Conservation (phyloP, 2,113 vertebrate genomes). For the Montifringilla adamsi region DNA sequence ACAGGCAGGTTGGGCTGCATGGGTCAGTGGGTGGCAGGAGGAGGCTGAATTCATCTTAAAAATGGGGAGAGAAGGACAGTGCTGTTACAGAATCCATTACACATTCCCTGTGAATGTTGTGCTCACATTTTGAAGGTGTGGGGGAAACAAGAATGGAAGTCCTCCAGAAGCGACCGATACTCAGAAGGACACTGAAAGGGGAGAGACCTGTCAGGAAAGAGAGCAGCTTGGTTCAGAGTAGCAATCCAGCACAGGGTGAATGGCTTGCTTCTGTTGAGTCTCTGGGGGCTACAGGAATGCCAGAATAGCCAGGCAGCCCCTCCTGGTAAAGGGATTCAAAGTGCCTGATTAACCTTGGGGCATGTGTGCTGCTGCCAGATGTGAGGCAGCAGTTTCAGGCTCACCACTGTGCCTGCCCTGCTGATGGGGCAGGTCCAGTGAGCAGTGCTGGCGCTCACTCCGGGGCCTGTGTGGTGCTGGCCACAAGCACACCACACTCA, state of each 20-base stretch:
- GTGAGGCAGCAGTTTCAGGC: background rate
- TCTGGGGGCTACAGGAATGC: background rate
- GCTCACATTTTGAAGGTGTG: background rate
- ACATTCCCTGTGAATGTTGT: accelerated
- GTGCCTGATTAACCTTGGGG: background rate
- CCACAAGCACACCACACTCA: accelerated
- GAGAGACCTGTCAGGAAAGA: background rate
- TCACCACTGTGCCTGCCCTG: background rate
- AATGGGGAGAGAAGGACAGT: background rate
- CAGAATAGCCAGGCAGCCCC: background rate
- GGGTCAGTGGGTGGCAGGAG: background rate
- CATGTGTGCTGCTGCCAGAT: background rate
- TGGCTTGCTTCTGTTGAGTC: background rate
- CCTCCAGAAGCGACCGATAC: background rate
- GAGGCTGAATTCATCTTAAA: background rate
- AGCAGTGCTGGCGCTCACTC: background rate
- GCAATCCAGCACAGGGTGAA: background rate
- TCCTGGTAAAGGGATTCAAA: background rate
- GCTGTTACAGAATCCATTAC: background rate
- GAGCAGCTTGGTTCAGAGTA: background rate
- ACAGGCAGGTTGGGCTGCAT: background rate
- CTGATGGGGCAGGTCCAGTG: background rate
- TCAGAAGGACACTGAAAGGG: background rate
- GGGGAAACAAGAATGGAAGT: background rate
- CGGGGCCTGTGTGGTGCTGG: accelerated